A percentile compares a stretch with the other conserved stretches of the same genome.
Evolutionary conservation across 2,113 vertebrate genomes (phyloP).

Genomic region (Perognathus longimembris): DNA sequence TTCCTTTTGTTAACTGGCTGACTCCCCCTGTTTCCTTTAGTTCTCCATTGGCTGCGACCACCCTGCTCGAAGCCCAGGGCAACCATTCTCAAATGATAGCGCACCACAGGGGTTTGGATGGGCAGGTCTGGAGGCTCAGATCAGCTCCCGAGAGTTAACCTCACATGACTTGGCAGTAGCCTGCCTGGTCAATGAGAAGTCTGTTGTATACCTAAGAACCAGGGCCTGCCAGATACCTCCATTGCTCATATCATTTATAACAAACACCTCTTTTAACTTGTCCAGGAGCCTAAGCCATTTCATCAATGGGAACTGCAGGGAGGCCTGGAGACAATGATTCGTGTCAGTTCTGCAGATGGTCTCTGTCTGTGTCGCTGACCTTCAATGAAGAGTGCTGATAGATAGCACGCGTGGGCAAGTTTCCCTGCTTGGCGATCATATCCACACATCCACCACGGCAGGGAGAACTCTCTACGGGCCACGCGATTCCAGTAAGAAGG

Average conservation of each 20-base stretch:
- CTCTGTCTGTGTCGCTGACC: too few relatives aligned
- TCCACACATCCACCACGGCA: too few relatives aligned
- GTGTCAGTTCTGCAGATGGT: not conserved
- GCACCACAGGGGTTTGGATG: not conserved
- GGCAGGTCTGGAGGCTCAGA: not conserved
- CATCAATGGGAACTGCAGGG: not conserved
- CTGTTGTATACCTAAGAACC: not conserved
- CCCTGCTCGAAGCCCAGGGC: too few relatives aligned
- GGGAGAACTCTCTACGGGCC: too few relatives aligned
- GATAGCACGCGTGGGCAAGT: not conserved
- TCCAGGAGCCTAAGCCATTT: not conserved
- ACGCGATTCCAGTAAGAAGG: not conserved
- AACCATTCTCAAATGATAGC: too few relatives aligned
- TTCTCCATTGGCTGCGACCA: too few relatives aligned
- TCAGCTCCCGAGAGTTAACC: not conserved
- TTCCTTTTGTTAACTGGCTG: too few relatives aligned
- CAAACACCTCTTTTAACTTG: not conserved
- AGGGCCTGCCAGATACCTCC: not conserved
- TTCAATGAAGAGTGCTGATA: not conserved
- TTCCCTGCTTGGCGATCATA: not conserved
- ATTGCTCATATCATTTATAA: not conserved
- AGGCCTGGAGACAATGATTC: not conserved
- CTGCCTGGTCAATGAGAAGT: not conserved
- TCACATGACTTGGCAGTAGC: not conserved
- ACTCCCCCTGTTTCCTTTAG: too few relatives aligned